phyloP scores from a whole-genome alignment of 2,888 invertebrate species.

The Galerucella nymphaeae region DNA sequence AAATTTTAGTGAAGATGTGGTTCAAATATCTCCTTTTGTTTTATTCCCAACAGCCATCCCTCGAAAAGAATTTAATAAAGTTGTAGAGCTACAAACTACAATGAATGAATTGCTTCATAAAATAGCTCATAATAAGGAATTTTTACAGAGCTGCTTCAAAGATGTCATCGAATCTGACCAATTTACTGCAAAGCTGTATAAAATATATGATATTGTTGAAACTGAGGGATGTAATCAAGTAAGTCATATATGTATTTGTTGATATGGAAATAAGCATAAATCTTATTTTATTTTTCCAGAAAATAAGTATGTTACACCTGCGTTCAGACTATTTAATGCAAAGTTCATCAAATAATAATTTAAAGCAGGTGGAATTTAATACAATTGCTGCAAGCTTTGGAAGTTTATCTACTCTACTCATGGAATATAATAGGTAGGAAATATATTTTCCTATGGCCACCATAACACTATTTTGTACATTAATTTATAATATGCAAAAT shows the following conservation, averaged over 20 bases:
- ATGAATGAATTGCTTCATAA: conserved; percentile 85
- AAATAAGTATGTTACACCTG: conserved; percentile 83
- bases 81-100: conserved; percentile 76
- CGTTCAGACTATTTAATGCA: conserved; percentile 91
- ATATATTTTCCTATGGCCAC: not conserved
- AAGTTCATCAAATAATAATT: conserved; percentile 59
- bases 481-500: too few species aligned
- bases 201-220: conserved; percentile 84
- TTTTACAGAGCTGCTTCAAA: conserved; percentile 77
- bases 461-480: too few species aligned
- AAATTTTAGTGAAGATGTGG: conserved; percentile 74
- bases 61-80: conserved; percentile 78
- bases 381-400: conserved; percentile 39
- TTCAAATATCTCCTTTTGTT: conserved; percentile 84
- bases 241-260: conserved; percentile 50
- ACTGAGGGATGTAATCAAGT: conserved; percentile 87
- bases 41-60: conserved; percentile 84
- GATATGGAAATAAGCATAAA: not conserved
- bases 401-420: conserved; percentile 32
- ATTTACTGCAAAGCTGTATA: conserved; percentile 85
- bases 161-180: conserved; percentile 89
- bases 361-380: conserved; percentile 57
- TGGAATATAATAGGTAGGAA: conserved; percentile 33
- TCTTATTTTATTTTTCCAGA: conserved; percentile 68
- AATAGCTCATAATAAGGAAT: conserved; percentile 83